These are phyloP conservation scores for Cydia amplana DNA, from an alignment of 1,140 invertebrate species.

Conservation along the genomic window DNA sequence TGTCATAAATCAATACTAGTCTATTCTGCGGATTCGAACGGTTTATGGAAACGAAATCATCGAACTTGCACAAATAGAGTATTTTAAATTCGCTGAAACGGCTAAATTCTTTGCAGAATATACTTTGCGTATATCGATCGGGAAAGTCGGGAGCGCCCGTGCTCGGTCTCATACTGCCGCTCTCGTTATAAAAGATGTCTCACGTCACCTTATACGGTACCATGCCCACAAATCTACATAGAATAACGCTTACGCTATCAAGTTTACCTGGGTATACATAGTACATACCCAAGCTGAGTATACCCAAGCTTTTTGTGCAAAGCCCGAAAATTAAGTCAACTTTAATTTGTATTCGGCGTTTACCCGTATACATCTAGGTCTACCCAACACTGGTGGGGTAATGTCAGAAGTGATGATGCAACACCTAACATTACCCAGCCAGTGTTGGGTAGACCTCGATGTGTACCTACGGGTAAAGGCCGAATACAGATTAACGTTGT, in stretches of 20 bases:
- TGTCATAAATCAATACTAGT: constrained; percentile 27
- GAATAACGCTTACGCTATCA: neutral
- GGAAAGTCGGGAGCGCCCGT: constrained; percentile 11
- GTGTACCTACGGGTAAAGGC: too few species aligned
- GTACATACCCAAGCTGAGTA: too few species aligned
- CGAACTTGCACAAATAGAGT: constrained; percentile 19
- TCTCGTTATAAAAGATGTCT: neutral
- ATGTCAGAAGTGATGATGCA: too few species aligned
- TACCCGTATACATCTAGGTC: too few species aligned
- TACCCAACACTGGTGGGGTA: too few species aligned
- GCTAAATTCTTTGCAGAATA: constrained; percentile 23
- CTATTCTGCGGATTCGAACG: neutral
- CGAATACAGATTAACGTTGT: too few species aligned
- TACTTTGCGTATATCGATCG: constrained; percentile 30
- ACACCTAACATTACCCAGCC: too few species aligned
- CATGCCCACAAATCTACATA: neutral
- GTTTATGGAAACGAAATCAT: constrained; percentile 7
- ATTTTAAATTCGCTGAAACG: constrained; percentile 21
- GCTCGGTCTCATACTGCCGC: neutral
- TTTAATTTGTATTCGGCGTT: too few species aligned
- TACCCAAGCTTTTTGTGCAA: too few species aligned
- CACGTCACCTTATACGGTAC: neutral
- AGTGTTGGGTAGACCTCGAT: too few species aligned
- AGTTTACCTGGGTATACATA: too few species aligned
- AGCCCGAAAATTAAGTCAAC: too few species aligned